Evolutionary conservation across 2,888 invertebrate species (phyloP), one percentile per base, ranked within the genome.

Genomic region (Drosophila engyochracea): DNA sequence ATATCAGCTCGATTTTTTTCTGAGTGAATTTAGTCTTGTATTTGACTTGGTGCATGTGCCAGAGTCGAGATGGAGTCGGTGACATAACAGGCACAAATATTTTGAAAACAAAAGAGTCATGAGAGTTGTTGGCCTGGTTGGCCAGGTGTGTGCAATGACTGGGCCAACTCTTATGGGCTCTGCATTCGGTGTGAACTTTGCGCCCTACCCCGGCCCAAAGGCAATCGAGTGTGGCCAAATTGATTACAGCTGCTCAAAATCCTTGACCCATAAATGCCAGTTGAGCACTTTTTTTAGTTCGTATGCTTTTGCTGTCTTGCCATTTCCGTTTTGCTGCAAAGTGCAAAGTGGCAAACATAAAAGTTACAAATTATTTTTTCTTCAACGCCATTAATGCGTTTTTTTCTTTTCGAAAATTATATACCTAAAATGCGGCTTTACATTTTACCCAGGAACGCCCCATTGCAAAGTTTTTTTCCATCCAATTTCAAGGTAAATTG

Each of bases 141-240:
- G 49, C 83, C 89, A 88, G 81, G 74, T 80, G 86, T 85, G 73
- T 25, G 25, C 25, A 47, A 47, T 25, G 47, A 9, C 9, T 25
- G 47, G 9, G 25, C 47, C 47, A 47, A 47, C 47, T 25, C 37
- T 58, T 41, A 33, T 55, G 61, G 39, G 68, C 72, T 10, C 60
- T 37, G 75, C 69, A 60, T 58, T 49, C 62, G 30, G 22, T 31
- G 59, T 71, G 78, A 76, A 79, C 74, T 75, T 70, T 85, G 67
- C 51, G 74, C 79, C 68, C 74, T 70, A 52, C 66, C 61, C 71
- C 30, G 57, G 53, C 61, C 14, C 9, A 59, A 51, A 74, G 63
- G 57, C 90, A 88, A 83, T 90, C 75, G 57, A 90, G 86, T 85
- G 89, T 90, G 74, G 72, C 74, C 76, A 83, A 81, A 80, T 76